A percentile compares a stretch with the other conserved stretches of the same genome.
phyloP scores from a whole-genome alignment of 2,888 invertebrate genomes.

The Agriotes lineatus region DNA sequence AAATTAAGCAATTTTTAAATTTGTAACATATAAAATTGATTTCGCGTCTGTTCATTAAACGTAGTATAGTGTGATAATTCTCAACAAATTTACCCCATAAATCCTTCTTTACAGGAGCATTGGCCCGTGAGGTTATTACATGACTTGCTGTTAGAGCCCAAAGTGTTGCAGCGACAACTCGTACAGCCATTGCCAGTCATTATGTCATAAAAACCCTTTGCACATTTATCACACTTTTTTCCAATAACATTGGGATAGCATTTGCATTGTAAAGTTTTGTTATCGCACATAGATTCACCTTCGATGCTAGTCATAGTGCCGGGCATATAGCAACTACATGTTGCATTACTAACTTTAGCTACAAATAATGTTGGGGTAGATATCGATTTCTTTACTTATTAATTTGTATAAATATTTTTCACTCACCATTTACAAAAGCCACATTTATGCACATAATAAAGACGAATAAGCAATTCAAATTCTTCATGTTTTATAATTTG shows the following conservation, averaged over 20 bases:
- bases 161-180: slow-evolving; percentile 82
- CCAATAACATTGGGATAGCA: slow-evolving; percentile 83
- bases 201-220: slow-evolving; percentile 83
- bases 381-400: too few species aligned
- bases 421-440: neutral
- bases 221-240: slow-evolving; percentile 81
- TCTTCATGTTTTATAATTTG: neutral
- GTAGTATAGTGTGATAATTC: too few species aligned
- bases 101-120: slow-evolving; percentile 86
- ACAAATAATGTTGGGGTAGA: too few species aligned
- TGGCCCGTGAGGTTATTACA: slow-evolving; percentile 85
- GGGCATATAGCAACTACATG: slow-evolving; percentile 84
- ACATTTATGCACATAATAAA: neutral
- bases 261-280: slow-evolving; percentile 79
- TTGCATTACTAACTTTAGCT: slow-evolving; percentile 5
- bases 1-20: too few species aligned
- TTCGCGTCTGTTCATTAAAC: too few species aligned
- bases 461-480: neutral
- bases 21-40: too few species aligned
- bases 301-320: slow-evolving; percentile 81
- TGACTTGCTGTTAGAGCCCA: slow-evolving; percentile 82
- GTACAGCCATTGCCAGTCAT: slow-evolving; percentile 85
- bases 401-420: too few species aligned
- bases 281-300: slow-evolving; percentile 79
- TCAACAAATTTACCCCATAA: slow-evolving; percentile 81